Percentiles rank a stretch among this genome's conserved stretches.
phyloP scores from a whole-genome alignment of 1,140 invertebrate genomes.

The Harpegnathos saltator region DNA sequence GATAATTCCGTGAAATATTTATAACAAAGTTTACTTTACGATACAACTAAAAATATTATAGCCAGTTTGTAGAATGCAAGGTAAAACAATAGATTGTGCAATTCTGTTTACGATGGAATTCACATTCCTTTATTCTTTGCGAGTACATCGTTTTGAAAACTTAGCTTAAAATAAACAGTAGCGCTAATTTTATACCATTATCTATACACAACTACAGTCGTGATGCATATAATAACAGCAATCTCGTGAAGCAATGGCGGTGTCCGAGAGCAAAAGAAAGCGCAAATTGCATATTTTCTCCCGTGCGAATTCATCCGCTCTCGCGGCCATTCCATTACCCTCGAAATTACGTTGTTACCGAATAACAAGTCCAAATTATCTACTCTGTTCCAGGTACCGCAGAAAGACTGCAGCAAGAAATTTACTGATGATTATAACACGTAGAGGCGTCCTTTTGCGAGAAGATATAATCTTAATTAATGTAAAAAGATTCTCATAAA shows the following conservation, averaged over 20 bases:
- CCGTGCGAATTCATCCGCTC: background rate
- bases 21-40: slow-evolving; percentile 9
- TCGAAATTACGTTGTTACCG: slow-evolving; percentile 5
- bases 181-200: background rate
- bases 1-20: background rate
- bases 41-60: background rate
- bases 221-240: slow-evolving; percentile 2
- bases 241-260: background rate
- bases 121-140: background rate
- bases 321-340: background rate
- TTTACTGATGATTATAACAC: background rate
- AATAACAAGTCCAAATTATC: background rate
- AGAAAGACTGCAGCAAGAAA: slow-evolving; percentile 6
- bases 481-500: no score
- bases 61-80: background rate
- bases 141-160: background rate
- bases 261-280: background rate
- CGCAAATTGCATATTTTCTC: slow-evolving; percentile 13
- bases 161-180: background rate
- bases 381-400: background rate
- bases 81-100: slow-evolving; percentile 9
- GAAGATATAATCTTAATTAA: slow-evolving; percentile 1
- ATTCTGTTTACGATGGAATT: background rate
- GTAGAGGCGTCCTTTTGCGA: background rate
- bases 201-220: background rate